phyloP scores from a whole-genome alignment of 2,888 invertebrate species.

The Cerastis rubricosa region DNA sequence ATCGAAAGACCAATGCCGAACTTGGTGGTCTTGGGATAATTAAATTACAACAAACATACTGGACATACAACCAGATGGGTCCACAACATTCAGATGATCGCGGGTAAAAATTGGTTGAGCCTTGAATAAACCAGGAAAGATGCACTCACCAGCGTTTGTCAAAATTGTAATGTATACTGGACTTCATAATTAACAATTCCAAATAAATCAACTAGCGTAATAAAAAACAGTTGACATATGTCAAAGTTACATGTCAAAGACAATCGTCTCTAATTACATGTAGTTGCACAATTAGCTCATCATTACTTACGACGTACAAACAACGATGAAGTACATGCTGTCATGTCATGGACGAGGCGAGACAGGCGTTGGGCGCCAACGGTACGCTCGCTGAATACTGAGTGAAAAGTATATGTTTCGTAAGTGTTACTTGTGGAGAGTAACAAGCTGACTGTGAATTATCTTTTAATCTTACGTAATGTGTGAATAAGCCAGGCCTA shows the following conservation, averaged over 20 bases:
- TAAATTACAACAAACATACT: neutral
- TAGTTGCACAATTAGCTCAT: slow-evolving; percentile 37
- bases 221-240: neutral
- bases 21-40: neutral
- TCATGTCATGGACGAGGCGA: slow-evolving; percentile 48
- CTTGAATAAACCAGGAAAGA: neutral
- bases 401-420: slow-evolving; percentile 29
- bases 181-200: neutral
- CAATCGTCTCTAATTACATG: slow-evolving; percentile 13
- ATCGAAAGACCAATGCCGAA: neutral
- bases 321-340: slow-evolving; percentile 21
- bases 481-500: neutral
- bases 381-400: slow-evolving; percentile 36
- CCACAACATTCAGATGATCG: neutral
- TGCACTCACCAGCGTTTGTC: neutral
- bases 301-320: slow-evolving; percentile 16
- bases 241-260: slow-evolving; percentile 12
- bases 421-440: slow-evolving; percentile 14
- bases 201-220: neutral
- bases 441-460: neutral
- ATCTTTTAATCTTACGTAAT: neutral
- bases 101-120: neutral
- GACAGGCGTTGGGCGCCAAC: slow-evolving; percentile 49
- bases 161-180: neutral
- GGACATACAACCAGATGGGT: neutral